Evolutionary conservation across 2,888 invertebrate genomes (phyloP).

Genomic region (Hesperia comma): DNA sequence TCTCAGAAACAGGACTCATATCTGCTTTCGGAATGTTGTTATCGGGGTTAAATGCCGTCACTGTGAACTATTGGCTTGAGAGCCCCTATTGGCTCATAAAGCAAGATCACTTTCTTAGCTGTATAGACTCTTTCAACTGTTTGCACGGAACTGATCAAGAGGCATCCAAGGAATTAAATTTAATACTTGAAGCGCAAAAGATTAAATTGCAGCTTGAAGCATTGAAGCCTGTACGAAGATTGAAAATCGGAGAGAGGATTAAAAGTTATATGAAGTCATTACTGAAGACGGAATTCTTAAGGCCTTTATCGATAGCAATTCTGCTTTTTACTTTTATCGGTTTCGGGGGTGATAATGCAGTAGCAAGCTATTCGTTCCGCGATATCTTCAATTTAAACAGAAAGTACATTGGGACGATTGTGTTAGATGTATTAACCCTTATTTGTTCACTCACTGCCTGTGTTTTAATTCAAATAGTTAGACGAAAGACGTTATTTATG

Average conservation of each 20-base stretch:
- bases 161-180: slow-evolving; percentile 27
- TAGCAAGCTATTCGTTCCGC: slow-evolving; percentile 18
- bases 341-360: slow-evolving; percentile 28
- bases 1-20: slow-evolving; percentile 21
- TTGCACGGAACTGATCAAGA: slow-evolving; percentile 31
- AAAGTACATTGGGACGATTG: slow-evolving; percentile 29
- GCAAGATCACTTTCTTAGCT: slow-evolving; percentile 26
- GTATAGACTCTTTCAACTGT: slow-evolving; percentile 26
- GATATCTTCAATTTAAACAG: slow-evolving; percentile 28
- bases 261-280: slow-evolving; percentile 35
- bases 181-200: slow-evolving; percentile 31
- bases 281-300: slow-evolving; percentile 28
- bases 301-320: slow-evolving; percentile 33
- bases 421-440: slow-evolving; percentile 27
- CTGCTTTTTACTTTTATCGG: slow-evolving; percentile 32
- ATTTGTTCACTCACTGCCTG: slow-evolving; percentile 31
- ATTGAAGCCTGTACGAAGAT: slow-evolving; percentile 32
- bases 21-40: slow-evolving; percentile 26
- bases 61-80: slow-evolving; percentile 26
- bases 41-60: slow-evolving; percentile 15
- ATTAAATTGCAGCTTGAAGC: slow-evolving; percentile 32
- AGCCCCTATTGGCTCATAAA: slow-evolving; percentile 32
- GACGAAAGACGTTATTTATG: slow-evolving; percentile 30
- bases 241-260: slow-evolving; percentile 32
- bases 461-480: slow-evolving; percentile 33